Percentiles rank a stretch among this genome's conserved stretches.
phyloP scores from a whole-genome alignment of 92 coral and sea anemone genomes.

The Chrysogorgia sp. region DNA sequence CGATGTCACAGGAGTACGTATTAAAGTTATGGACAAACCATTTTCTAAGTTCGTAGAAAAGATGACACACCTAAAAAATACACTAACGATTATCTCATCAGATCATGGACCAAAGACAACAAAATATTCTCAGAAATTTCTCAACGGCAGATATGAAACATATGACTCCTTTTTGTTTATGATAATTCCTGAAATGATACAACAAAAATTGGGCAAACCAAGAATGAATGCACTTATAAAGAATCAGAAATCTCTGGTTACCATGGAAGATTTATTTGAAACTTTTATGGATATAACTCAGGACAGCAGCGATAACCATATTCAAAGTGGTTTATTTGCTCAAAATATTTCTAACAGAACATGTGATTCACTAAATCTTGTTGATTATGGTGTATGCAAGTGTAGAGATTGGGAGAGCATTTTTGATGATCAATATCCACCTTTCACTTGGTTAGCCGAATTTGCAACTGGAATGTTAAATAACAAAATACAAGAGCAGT shows the following conservation, averaged over 20 bases:
- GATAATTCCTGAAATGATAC: slow-evolving; percentile 73
- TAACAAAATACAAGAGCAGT: slow-evolving; percentile 70
- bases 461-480: slow-evolving; percentile 79
- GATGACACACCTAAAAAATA: slow-evolving; percentile 71
- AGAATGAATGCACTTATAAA: slow-evolving; percentile 71
- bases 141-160: slow-evolving; percentile 88
- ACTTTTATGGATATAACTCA: slow-evolving; percentile 65
- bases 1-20: slow-evolving; percentile 80
- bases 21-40: slow-evolving; percentile 74
- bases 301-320: slow-evolving; percentile 17
- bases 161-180: slow-evolving; percentile 84
- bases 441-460: slow-evolving; percentile 80
- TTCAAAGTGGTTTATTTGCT: slow-evolving; percentile 68
- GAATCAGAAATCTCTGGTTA: slow-evolving; percentile 77
- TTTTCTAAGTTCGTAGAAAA: slow-evolving; percentile 67
- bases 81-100: slow-evolving; percentile 80
- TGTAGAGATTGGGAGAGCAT: slow-evolving; percentile 84
- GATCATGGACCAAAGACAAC: slow-evolving; percentile 97
- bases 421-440: slow-evolving; percentile 72
- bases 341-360: slow-evolving; percentile 74
- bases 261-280: slow-evolving; percentile 80
- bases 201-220: slow-evolving; percentile 60
- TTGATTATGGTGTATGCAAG: slow-evolving; percentile 80
- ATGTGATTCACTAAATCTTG: slow-evolving; percentile 78
- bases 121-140: slow-evolving; percentile 70